Evolutionary conservation across 1,140 invertebrate species (phyloP).

Genomic region (Sarcophaga peregrina): DNA sequence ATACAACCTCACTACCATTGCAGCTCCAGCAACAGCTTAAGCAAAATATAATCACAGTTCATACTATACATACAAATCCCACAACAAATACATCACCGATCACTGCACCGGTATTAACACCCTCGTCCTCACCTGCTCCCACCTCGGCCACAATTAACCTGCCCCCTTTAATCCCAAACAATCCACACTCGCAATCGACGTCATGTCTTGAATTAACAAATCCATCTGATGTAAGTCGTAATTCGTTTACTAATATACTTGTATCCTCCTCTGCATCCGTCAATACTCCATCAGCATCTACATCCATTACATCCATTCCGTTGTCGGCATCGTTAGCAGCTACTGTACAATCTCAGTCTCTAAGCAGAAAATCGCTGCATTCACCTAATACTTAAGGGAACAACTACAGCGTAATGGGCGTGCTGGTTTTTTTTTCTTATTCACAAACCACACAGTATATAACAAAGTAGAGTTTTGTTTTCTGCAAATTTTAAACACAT

Average conservation of each 20-base stretch:
- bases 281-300: not conserved
- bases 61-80: constrained; percentile 17
- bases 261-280: constrained; percentile 9
- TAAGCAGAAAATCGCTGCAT: constrained; percentile 12
- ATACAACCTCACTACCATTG: constrained; percentile 9
- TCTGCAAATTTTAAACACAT: too few species aligned
- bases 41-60: constrained; percentile 39
- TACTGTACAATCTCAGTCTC: not conserved
- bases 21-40: constrained; percentile 43
- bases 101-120: constrained; percentile 34
- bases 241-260: constrained; percentile 14
- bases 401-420: not conserved
- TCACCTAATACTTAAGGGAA: constrained; percentile 1
- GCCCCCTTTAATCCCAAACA: not conserved
- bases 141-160: constrained; percentile 30
- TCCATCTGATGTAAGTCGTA: not conserved
- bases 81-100: constrained; percentile 5
- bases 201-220: not conserved
- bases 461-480: too few species aligned
- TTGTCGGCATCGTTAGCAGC: not conserved
- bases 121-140: constrained; percentile 31
- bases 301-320: not conserved
- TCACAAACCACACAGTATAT: not conserved
- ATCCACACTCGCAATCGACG: not conserved
- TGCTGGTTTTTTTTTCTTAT: not conserved